Percentiles rank a stretch among this genome's conserved stretches.
phyloP scores from a whole-genome alignment of 2,797 vertebrate species.

The Anguilla anguilla region DNA sequence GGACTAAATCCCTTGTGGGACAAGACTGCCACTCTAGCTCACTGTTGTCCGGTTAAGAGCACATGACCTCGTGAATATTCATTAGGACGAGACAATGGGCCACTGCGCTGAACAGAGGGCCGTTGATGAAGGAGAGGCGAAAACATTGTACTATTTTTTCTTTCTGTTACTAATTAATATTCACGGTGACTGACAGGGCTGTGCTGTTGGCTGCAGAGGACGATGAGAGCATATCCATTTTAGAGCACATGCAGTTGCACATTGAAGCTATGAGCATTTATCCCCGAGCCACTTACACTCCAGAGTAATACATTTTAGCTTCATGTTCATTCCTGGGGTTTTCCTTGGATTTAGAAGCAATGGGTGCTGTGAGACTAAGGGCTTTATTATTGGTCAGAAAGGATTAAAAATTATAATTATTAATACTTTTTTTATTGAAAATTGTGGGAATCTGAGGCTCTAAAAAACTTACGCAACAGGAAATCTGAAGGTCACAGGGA shows the following conservation, averaged over 20 bases:
- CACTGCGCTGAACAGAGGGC: background rate
- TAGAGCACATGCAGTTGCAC: background rate
- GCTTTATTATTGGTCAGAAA: background rate
- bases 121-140: background rate
- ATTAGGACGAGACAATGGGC: background rate
- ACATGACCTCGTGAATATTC: constrained; percentile 4
- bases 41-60: background rate
- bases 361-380: background rate
- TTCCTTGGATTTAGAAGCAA: background rate
- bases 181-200: background rate
- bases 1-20: background rate
- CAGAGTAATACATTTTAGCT: background rate
- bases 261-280: background rate
- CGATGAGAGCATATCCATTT: background rate
- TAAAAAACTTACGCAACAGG: too few relatives aligned
- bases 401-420: too few relatives aligned
- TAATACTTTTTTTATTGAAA: too few relatives aligned
- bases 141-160: background rate
- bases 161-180: background rate
- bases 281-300: background rate
- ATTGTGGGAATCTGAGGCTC: too few relatives aligned
- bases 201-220: background rate
- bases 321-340: background rate
- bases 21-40: background rate
- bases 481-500: background rate